A percentile compares a stretch with the other conserved stretches of the same genome.
Evolutionary conservation across 1,140 invertebrate genomes (phyloP).

Genomic region (Laupala kohalensis): DNA sequence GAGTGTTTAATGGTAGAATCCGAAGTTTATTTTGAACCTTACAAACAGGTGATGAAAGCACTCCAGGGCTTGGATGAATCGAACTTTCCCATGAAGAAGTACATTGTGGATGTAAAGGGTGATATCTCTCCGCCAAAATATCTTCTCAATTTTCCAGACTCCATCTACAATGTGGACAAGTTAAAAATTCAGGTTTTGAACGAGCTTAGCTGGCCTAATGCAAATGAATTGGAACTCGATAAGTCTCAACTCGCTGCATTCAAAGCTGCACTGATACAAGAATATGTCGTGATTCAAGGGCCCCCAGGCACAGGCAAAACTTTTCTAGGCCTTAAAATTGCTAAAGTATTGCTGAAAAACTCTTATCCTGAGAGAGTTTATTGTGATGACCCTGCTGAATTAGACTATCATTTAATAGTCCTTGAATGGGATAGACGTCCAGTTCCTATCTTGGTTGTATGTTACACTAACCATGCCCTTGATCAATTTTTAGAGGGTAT

Average conservation of each 20-base stretch:
- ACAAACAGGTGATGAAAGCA: conserved; percentile 44
- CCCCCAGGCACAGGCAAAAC: conserved; percentile 43
- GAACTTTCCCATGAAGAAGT: conserved; percentile 30
- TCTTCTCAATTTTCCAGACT: neutral
- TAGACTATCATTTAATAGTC: too few relatives aligned
- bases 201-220: conserved; percentile 20
- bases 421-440: conserved; percentile 14
- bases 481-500: conserved; percentile 47
- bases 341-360: conserved; percentile 22
- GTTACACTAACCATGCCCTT: conserved; percentile 45
- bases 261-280: conserved; percentile 21
- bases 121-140: conserved; percentile 16
- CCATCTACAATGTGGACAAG: conserved; percentile 1
- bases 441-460: conserved; percentile 39
- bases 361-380: too few relatives aligned
- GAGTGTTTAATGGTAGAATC: conserved; percentile 47
- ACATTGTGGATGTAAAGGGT: conserved; percentile 19
- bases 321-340: conserved; percentile 29
- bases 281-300: conserved; percentile 39
- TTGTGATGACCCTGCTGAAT: neutral
- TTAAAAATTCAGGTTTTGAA: conserved; percentile 12
- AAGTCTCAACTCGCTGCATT: conserved; percentile 22
- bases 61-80: conserved; percentile 36
- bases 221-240: conserved; percentile 20
- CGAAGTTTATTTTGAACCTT: conserved; percentile 54